Conservation (phyloP, 2,113 vertebrate species). For the Propithecus coquereli region DNA sequence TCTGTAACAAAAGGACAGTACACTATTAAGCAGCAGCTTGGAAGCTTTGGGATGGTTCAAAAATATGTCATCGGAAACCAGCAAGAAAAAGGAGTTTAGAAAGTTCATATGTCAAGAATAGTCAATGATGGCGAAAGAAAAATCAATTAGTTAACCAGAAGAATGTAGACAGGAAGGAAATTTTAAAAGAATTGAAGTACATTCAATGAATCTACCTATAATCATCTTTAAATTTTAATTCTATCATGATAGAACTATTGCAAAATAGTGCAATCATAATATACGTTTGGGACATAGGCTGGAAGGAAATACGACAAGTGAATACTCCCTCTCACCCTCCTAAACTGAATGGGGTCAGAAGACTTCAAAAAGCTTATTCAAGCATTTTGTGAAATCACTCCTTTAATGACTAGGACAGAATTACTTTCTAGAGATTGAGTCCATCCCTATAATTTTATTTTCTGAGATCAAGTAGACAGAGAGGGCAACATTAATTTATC, state of each 20-base stretch:
- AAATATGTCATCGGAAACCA: neutral
- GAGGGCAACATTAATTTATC: neutral
- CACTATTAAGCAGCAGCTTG: slow-evolving; percentile 2
- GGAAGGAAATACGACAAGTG: neutral
- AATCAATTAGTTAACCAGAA: neutral
- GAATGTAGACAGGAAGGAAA: neutral
- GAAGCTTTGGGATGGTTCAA: neutral
- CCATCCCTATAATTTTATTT: neutral
- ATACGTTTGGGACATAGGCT: neutral
- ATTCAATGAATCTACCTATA: neutral
- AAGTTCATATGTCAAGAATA: slow-evolving; percentile 9
- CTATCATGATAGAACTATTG: neutral
- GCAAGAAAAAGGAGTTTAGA: neutral
- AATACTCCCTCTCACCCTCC: neutral
- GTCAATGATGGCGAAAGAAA: neutral
- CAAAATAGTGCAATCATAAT: neutral
- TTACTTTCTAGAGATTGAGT: neutral
- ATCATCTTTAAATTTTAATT: slow-evolving; percentile 24
- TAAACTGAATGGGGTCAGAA: neutral
- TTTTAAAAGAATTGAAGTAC: neutral
- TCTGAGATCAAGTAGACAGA: neutral
- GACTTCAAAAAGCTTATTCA: neutral
- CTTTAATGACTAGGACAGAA: neutral
- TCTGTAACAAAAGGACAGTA: neutral
- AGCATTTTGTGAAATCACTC: neutral